Percentiles rank a stretch among this genome's conserved stretches.
These are phyloP conservation scores for Pogonocherus hispidulus DNA, from an alignment of 2,888 invertebrate genomes.

Conservation along the genomic window DNA sequence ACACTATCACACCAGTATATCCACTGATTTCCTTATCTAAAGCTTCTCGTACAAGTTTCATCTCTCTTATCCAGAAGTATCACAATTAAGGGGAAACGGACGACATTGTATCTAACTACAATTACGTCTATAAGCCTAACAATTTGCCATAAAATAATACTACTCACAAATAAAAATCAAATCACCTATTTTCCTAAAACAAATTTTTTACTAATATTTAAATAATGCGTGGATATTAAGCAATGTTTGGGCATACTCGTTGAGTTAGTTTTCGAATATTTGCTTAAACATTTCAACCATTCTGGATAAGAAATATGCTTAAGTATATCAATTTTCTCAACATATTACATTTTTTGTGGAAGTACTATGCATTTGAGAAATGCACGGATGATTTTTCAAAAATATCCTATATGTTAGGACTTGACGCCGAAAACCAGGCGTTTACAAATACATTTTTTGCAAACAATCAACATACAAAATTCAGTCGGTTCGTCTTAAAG, in stretches of 20 bases:
- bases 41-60: slow-evolving; percentile 38
- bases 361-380: slow-evolving; percentile 56
- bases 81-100: slow-evolving; percentile 37
- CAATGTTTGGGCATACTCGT: no score
- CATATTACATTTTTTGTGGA: slow-evolving; percentile 49
- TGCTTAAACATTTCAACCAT: background rate
- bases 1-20: slow-evolving; percentile 68
- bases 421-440: slow-evolving; percentile 10
- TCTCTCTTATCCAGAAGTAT: slow-evolving; percentile 52
- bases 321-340: slow-evolving; percentile 30
- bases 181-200: no score
- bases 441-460: background rate
- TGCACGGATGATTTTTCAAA: slow-evolving; percentile 40
- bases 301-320: slow-evolving; percentile 51
- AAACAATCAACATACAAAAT: slow-evolving; percentile 3
- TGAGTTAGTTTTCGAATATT: no score
- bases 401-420: background rate
- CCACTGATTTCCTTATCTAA: slow-evolving; percentile 57
- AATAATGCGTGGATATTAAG: no score
- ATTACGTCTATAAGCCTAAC: no score
- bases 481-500: background rate
- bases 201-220: no score
- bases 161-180: no score
- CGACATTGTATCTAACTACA: no score
- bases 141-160: background rate